These are phyloP conservation scores for Pogoniulus pusillus DNA, from an alignment of 2,797 vertebrate genomes.

Conservation along the genomic window DNA sequence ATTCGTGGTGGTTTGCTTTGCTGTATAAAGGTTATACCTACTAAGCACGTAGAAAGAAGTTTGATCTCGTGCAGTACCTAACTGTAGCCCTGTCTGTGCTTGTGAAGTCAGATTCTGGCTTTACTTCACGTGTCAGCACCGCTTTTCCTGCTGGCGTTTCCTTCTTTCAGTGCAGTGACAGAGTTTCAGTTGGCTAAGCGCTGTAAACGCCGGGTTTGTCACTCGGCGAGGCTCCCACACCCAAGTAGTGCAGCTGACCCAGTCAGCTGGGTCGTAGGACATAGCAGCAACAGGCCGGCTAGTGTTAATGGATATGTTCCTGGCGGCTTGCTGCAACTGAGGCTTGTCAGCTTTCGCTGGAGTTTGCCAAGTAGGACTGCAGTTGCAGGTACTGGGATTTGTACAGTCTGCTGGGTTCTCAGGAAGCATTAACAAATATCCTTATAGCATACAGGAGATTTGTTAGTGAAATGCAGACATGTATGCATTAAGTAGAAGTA, in stretches of 20 bases:
- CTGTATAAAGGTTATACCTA: not conserved
- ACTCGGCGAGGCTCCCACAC: too few species aligned
- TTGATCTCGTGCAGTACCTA: not conserved
- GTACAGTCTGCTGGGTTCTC: not conserved
- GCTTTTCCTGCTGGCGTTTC: not conserved
- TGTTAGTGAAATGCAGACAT: not conserved
- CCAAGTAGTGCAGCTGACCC: not conserved
- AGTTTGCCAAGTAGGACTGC: not conserved
- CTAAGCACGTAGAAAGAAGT: not conserved
- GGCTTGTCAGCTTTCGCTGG: not conserved
- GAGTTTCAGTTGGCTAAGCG: too few species aligned
- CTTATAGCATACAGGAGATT: not conserved
- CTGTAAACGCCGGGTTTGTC: too few species aligned
- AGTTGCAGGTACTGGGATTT: not conserved
- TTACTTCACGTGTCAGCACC: not conserved
- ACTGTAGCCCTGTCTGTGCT: not conserved
- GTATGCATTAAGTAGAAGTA: not conserved
- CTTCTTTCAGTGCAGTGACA: not conserved
- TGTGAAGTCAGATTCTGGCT: not conserved
- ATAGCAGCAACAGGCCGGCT: not conserved
- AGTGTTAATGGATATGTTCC: not conserved
- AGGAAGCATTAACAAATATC: not conserved
- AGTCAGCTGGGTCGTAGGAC: not conserved
- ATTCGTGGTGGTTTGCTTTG: not conserved
- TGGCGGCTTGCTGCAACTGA: not conserved